Base-by-base conservation (phyloP, 2,113 vertebrate genomes). In the Bubalus kerabau region DNA sequence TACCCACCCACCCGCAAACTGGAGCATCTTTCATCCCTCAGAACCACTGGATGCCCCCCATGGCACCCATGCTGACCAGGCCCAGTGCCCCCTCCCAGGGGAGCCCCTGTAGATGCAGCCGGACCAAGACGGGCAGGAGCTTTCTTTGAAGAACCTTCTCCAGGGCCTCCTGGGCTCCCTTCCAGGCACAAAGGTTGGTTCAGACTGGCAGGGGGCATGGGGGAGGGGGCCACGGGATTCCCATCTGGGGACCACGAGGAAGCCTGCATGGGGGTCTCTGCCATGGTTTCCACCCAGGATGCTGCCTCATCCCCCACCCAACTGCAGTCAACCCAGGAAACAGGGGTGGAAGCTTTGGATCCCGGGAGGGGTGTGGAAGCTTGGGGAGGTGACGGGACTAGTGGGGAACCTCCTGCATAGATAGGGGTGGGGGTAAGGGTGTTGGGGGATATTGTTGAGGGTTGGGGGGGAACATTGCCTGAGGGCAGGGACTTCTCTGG, bases 131-230 rank as follows among this genome's bases (percentile, higher is more conserved):
- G 1, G n/a, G 16, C 14, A 0, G 2, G 8, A 30, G 46, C 56
- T n/a, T 40, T 11, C 94, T 94, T 90, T 86, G 87, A 92, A 74
- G 74, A 76, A 7, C 7, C 84, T 40, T 62, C 83, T 64, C 71
- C 52, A 19, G 59, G 74, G 26, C 23, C 40, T 71, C 43, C 71
- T 23, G 48, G 17, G 15, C 64, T 40, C 90, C 67, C 80, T 64
- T n/a, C 43, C 81, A 46, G 19, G 24, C 85, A 76, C 50, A 83
- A 87, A 97, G 71, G 3, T 23, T 76, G 62, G 16, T 2, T 71
- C 36, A 12, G 54, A 26, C 64, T 19, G 40, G 57, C 23, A 43
- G 57, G 67, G 32, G 50, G 32, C 48, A 5, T 2, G 9, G 48
- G 1, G 50, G 32, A 24, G 60, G 50, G 60, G 50, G 14, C 26